These are phyloP conservation scores for Melipona bicolor DNA, from an alignment of 2,888 invertebrate genomes.

Conservation along the genomic window DNA sequence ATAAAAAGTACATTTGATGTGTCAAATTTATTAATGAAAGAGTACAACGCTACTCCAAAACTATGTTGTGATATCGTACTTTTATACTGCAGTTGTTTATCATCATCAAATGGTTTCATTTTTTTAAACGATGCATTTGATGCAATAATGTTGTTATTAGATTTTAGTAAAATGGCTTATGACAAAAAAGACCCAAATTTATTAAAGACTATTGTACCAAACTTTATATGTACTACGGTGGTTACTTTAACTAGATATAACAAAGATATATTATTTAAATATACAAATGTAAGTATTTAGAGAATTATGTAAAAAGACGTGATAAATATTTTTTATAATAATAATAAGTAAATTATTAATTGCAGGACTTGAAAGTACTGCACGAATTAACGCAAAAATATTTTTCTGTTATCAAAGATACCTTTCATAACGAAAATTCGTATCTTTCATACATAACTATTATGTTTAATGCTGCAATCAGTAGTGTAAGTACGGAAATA, in stretches of 20 bases:
- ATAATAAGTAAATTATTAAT: conserved; percentile 33
- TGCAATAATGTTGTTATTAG: conserved; percentile 56
- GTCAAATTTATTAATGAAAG: conserved; percentile 51
- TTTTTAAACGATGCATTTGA: conserved; percentile 62
- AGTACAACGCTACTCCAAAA: conserved; percentile 60
- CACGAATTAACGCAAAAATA: conserved; percentile 55
- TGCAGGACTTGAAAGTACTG: conserved; percentile 66
- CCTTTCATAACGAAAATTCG: conserved; percentile 25
- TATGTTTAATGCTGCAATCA: conserved; percentile 66
- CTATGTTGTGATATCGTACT: conserved; percentile 69
- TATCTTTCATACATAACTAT: conserved; percentile 61
- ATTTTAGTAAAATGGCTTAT: conserved; percentile 60
- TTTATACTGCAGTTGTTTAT: conserved; percentile 64
- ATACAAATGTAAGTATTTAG: conserved; percentile 65
- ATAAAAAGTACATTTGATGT: conserved; percentile 63
- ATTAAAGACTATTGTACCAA: conserved; percentile 58
- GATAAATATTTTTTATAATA: not conserved
- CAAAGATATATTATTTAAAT: conserved; percentile 40
- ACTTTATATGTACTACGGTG: conserved; percentile 66
- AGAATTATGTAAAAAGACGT: not conserved
- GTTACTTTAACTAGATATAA: conserved; percentile 55
- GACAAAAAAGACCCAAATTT: conserved; percentile 61
- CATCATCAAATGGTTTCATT: conserved; percentile 54
- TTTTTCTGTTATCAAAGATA: conserved; percentile 49
- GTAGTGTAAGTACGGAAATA: conserved; percentile 64